Evolutionary conservation across 2,888 invertebrate genomes (phyloP).

Genomic region (Hybos culiciformis): DNA sequence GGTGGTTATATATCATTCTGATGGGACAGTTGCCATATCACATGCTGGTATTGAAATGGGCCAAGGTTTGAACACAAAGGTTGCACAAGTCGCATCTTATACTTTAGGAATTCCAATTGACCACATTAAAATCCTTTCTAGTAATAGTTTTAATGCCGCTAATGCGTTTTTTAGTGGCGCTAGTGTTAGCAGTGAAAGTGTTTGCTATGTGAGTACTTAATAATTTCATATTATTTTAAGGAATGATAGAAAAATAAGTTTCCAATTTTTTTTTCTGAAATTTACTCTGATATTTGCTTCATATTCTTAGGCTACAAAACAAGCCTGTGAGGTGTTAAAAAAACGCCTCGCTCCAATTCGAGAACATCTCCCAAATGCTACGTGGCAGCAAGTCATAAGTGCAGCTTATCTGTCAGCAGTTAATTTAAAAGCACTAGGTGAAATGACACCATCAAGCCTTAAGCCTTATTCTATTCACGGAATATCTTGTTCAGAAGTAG

Average conservation of each 20-base stretch:
- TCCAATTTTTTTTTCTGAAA: neutral
- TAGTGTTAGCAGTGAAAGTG: conserved; percentile 56
- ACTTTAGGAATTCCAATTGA: conserved; percentile 53
- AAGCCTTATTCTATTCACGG: conserved; percentile 51
- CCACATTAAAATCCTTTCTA: conserved; percentile 49
- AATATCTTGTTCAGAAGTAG: conserved; percentile 51
- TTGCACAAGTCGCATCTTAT: conserved; percentile 60
- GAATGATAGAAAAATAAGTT: neutral
- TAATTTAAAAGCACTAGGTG: conserved; percentile 41
- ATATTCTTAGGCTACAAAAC: conserved; percentile 37
- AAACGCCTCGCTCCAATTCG: conserved; percentile 46
- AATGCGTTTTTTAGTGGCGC: conserved; percentile 57
- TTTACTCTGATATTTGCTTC: neutral
- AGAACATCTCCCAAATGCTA: conserved; percentile 38
- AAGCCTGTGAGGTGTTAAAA: conserved; percentile 49
- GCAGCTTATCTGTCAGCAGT: conserved; percentile 46
- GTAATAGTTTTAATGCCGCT: conserved; percentile 49
- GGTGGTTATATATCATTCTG: conserved; percentile 53
- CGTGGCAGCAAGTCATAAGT: conserved; percentile 45
- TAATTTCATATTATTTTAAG: too few relatives aligned
- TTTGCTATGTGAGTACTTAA: conserved; percentile 37
- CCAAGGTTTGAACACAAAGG: conserved; percentile 66
- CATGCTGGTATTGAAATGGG: conserved; percentile 68
- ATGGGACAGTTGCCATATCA: conserved; percentile 54
- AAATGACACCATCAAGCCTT: conserved; percentile 37